A percentile compares a stretch with the other conserved stretches of the same genome.
phyloP scores from a whole-genome alignment of 1,140 invertebrate species.

The Oreohelix idahoensis region DNA sequence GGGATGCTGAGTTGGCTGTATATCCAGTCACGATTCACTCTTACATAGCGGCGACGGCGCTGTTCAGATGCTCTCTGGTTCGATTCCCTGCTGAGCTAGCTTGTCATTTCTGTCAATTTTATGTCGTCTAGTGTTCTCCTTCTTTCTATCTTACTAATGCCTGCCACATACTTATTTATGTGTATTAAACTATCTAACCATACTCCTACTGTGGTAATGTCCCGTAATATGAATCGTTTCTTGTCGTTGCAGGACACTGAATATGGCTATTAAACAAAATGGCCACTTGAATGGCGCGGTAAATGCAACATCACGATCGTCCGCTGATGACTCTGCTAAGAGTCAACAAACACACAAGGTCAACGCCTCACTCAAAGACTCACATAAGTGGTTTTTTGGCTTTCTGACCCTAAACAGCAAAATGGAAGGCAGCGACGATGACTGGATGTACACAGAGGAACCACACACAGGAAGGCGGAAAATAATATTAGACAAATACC shows the following conservation, averaged over 20 bases:
- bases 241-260: not conserved
- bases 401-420: constrained; percentile 47
- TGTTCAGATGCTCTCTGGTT: too few relatives aligned
- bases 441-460: constrained; percentile 68
- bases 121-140: too few relatives aligned
- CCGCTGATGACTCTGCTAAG: not conserved
- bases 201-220: too few relatives aligned
- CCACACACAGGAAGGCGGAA: constrained; percentile 64
- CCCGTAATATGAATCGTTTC: too few relatives aligned
- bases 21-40: too few relatives aligned
- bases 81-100: too few relatives aligned
- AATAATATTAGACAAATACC: constrained; percentile 70
- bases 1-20: too few relatives aligned
- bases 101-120: too few relatives aligned
- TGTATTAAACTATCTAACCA: too few relatives aligned
- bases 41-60: too few relatives aligned
- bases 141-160: too few relatives aligned
- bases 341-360: not conserved
- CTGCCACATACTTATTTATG: too few relatives aligned
- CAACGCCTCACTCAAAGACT: not conserved
- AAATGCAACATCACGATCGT: not conserved
- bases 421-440: constrained; percentile 44
- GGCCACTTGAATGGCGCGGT: not conserved
- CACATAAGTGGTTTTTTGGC: constrained; percentile 50
- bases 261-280: not conserved